phyloP scores from a whole-genome alignment of 2,113 vertebrate genomes.

The Ailurus styani region DNA sequence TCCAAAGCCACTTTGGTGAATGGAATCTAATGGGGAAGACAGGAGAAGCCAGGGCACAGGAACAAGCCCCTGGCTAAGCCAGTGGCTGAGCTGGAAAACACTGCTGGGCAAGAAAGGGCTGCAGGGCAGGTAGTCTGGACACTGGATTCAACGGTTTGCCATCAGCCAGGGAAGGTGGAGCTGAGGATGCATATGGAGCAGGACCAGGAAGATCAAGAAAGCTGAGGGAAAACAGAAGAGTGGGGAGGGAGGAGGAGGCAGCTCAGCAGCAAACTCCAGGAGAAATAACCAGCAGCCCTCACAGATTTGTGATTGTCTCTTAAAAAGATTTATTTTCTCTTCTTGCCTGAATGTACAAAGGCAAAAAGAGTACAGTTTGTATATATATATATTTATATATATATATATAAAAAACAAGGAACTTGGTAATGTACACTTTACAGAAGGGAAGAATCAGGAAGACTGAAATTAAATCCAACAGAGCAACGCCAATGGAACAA shows the following conservation, averaged over 20 bases:
- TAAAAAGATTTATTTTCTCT: constrained; percentile 99
- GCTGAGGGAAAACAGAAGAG: neutral
- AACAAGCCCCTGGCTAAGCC: neutral
- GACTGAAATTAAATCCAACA: constrained; percentile 90
- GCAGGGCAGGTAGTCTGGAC: constrained; percentile 5
- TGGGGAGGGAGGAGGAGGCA: constrained; percentile 28
- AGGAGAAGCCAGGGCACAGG: neutral
- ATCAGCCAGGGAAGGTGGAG: constrained; percentile 31
- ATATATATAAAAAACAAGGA: constrained; percentile 92
- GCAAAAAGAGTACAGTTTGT: constrained; percentile 94
- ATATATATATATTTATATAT: constrained; percentile 82
- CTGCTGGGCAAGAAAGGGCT: constrained; percentile 29
- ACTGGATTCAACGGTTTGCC: constrained; percentile 1
- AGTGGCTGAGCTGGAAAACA: constrained; percentile 1
- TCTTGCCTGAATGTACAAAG: constrained; percentile 96
- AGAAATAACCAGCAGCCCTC: constrained; percentile 84
- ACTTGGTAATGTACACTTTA: constrained; percentile 97
- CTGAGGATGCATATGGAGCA: neutral
- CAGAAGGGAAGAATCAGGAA: constrained; percentile 87
- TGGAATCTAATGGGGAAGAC: neutral
- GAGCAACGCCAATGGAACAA: constrained; percentile 84
- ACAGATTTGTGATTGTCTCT: constrained; percentile 93
- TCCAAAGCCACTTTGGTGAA: constrained; percentile 64
- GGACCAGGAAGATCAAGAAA: constrained; percentile 20
- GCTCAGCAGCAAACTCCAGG: constrained; percentile 70